Percentiles rank a stretch among this genome's conserved stretches.
These are phyloP conservation scores for Axis porcinus DNA, from an alignment of 2,113 vertebrate genomes.

Conservation along the genomic window DNA sequence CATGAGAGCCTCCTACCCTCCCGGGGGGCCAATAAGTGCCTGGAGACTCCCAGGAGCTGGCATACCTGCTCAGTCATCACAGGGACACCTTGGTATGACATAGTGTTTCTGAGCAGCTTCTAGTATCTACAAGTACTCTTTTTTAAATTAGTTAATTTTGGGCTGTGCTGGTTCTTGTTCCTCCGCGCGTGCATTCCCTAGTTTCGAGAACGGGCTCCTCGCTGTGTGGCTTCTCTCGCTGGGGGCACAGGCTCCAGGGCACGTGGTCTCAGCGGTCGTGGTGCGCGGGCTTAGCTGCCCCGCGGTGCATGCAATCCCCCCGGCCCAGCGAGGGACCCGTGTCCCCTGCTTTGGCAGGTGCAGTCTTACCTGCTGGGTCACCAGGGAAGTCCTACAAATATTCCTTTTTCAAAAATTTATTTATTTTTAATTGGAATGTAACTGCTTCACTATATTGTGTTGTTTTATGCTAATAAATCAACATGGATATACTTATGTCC, in stretches of 20 bases:
- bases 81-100: not conserved
- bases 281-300: not conserved
- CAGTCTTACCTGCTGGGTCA: not conserved
- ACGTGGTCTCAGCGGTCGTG: not conserved
- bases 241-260: not conserved
- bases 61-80: not conserved
- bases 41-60: not conserved
- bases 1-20: not conserved
- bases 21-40: not conserved
- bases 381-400: not conserved
- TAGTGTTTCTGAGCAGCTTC: not conserved
- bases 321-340: not conserved
- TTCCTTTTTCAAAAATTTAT: not conserved
- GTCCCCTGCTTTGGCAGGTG: not conserved
- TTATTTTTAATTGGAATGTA: not conserved
- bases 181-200: fast-evolving
- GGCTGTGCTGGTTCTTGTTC: not conserved
- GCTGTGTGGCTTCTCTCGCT: not conserved
- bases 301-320: not conserved
- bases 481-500: not conserved
- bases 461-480: not conserved
- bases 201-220: not conserved
- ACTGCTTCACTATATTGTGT: not conserved
- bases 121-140: not conserved
- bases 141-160: not conserved